Conservation (phyloP, 2,797 vertebrate genomes). For the Brotula barbata region DNA sequence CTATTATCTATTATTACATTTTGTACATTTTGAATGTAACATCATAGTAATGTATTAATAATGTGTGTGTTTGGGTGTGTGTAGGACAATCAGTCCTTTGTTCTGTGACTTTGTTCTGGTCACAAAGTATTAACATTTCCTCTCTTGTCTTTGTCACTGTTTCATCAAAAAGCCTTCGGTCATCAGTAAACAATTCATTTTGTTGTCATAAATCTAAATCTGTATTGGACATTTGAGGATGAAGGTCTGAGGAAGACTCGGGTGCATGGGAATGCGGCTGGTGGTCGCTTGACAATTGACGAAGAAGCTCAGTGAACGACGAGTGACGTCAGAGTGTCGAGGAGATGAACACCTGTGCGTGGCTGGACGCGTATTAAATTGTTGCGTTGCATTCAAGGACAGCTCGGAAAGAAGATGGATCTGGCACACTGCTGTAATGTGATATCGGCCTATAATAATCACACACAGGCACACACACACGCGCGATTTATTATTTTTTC, state of each 20-base stretch:
- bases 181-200: slow-evolving; percentile 4
- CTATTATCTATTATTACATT: too few species aligned
- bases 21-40: too few species aligned
- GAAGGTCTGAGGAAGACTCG: too few species aligned
- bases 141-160: not conserved
- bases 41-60: too few species aligned
- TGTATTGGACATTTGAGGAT: too few species aligned
- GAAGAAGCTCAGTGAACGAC: not conserved
- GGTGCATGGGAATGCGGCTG: too few species aligned
- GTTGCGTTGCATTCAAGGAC: slow-evolving; percentile 32
- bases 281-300: too few species aligned
- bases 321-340: slow-evolving; percentile 6
- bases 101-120: too few species aligned
- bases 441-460: slow-evolving; percentile 4
- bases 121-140: not conserved
- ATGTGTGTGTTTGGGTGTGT: too few species aligned
- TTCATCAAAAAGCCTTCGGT: slow-evolving; percentile 17
- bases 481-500: not conserved
- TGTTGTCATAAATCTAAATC: slow-evolving; percentile 17
- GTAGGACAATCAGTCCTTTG: too few species aligned
- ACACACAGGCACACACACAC: slow-evolving; percentile 4
- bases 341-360: slow-evolving; percentile 52
- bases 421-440: not conserved
- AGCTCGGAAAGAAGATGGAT: not conserved
- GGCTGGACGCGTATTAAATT: not conserved